Percentiles rank a stretch among this genome's conserved stretches.
Conservation (phyloP, 2,888 invertebrate genomes). For the Pristionchus fissidentatus region DNA sequence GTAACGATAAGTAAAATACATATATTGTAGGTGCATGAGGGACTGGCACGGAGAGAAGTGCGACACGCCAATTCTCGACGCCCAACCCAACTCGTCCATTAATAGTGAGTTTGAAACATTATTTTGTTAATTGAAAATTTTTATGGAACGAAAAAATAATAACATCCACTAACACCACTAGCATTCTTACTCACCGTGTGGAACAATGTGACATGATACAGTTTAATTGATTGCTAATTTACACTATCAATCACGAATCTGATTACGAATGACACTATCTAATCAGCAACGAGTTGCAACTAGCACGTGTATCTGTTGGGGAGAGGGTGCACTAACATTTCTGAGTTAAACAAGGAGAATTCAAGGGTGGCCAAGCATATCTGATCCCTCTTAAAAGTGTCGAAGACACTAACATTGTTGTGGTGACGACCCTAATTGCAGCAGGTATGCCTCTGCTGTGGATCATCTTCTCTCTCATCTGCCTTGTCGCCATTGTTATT, state of each 20-base stretch:
- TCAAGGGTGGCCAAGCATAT: background rate
- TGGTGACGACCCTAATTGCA: background rate
- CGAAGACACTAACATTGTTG: background rate
- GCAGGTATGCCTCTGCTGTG: slow-evolving; percentile 37
- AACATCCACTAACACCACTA: background rate
- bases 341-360: too few species aligned
- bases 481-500: background rate
- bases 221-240: background rate
- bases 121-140: background rate
- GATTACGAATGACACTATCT: too few species aligned
- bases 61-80: background rate
- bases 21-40: slow-evolving; percentile 30
- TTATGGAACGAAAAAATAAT: background rate
- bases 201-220: background rate
- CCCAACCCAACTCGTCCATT: background rate
- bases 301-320: too few species aligned
- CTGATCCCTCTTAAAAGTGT: too few species aligned
- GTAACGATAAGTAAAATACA: background rate
- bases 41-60: slow-evolving; percentile 26
- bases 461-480: slow-evolving; percentile 18
- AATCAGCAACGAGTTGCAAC: too few species aligned
- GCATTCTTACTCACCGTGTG: too few species aligned
- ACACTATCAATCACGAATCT: background rate
- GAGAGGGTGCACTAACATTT: too few species aligned
- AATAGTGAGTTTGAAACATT: background rate